Evolutionary conservation across 2,888 invertebrate species (phyloP), one percentile per base, ranked within the genome.

Genomic region (Dynastes grantii): DNA sequence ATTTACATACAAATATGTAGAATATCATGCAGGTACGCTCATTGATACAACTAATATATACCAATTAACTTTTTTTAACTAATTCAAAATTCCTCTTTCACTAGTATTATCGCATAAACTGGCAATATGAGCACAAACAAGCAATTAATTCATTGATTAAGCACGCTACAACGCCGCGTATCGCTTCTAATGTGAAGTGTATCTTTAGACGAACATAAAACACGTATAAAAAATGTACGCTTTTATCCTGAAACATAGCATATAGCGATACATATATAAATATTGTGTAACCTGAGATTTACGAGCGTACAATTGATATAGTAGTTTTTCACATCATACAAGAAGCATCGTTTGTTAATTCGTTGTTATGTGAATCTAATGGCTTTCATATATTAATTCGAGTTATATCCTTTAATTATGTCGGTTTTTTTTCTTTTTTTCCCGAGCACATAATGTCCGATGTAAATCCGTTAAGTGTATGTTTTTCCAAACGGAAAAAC

Each of bases 301-400:
- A 75, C 45, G 73, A 61, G 45, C 61, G 32, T 40, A 27, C 73
- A 49, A 75, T 75, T 61, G 73, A 75, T 75, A 49, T 75, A 75
- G 73, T 75, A 61, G 73, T 75, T 61, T 61, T 75, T 61, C 45
- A 61, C 73, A 45, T 58, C 45, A 16, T 75, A 61, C 61, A 61
- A 45, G 73, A 61, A 45, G 73, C 63, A 61, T 61, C 73, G 58
- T 61, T 73, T 73, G 73, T 73, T 58, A 73, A 73, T 58, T 61
- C 58, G 61, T 61, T 61, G 37, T 75, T 75, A 75, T 75, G 27
- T 27, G 73, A 75, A 45, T 61, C 61, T 75, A 75, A 75, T 75
- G 73, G 73, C 58, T 40, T 75, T 75, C 73, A 75, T 75, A 75
- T 75, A 75, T 75, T 75, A 75, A 75, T 75, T 75, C 61, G 45